phyloP scores from a whole-genome alignment of 2,113 vertebrate species.

The Equus quagga region DNA sequence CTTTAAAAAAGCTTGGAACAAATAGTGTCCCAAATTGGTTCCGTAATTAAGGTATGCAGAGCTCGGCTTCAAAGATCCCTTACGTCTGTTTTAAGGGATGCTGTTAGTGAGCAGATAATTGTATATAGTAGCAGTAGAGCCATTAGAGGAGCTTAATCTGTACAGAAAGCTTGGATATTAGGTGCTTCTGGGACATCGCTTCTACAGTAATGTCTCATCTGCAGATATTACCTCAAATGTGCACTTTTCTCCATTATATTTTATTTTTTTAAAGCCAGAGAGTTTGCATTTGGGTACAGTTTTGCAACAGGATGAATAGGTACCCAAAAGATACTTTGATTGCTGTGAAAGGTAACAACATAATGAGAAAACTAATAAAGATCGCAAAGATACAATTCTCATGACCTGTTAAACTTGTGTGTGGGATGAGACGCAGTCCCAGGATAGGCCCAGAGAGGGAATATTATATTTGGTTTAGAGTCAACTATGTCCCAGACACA shows the following conservation, averaged over 20 bases:
- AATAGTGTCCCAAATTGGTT: conserved; percentile 88
- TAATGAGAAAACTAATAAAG: conserved; percentile 82
- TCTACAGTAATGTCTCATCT: conserved; percentile 69
- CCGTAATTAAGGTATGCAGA: conserved; percentile 89
- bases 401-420: conserved; percentile 56
- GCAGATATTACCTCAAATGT: conserved; percentile 70
- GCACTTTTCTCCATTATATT: conserved; percentile 75
- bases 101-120: conserved; percentile 84
- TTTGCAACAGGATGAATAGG: conserved; percentile 78
- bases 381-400: conserved; percentile 66
- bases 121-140: conserved; percentile 82
- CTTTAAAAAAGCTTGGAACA: conserved; percentile 85
- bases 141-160: conserved; percentile 80
- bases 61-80: conserved; percentile 85
- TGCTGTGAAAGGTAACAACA: conserved; percentile 77
- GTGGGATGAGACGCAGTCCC: not conserved
- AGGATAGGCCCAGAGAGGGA: not conserved
- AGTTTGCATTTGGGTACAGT: conserved; percentile 80
- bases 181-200: conserved; percentile 66
- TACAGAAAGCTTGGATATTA: conserved; percentile 76
- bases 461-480: not conserved
- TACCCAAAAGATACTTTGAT: conserved; percentile 80
- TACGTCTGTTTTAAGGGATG: conserved; percentile 85
- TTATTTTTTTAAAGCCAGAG: conserved; percentile 77
- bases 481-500: not conserved